phyloP scores from a whole-genome alignment of 1,140 invertebrate genomes.

The Medauroidea extradentata region DNA sequence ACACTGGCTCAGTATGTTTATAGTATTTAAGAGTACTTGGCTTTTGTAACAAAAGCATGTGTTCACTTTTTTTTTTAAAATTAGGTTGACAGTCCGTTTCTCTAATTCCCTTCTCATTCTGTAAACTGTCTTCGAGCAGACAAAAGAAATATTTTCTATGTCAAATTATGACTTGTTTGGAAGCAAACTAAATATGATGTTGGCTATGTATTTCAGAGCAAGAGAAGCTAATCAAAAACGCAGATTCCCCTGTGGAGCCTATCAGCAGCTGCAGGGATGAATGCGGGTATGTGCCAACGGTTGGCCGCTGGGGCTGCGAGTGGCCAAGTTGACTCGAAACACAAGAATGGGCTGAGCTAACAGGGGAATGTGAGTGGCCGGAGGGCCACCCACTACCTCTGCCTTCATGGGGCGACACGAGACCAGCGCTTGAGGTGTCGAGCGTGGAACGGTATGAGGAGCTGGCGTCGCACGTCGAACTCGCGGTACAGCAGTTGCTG shows the following conservation, averaged over 20 bases:
- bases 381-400: constrained; percentile 60
- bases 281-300: constrained; percentile 63
- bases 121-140: neutral
- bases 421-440: constrained; percentile 49
- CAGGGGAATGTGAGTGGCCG: constrained; percentile 48
- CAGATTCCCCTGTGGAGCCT: constrained; percentile 52
- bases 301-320: constrained; percentile 80
- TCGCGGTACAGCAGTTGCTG: constrained; percentile 67
- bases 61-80: too few relatives aligned
- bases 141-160: neutral
- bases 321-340: constrained; percentile 89
- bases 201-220: neutral
- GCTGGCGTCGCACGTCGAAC: constrained; percentile 68
- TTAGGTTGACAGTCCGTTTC: too few relatives aligned
- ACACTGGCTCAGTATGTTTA: too few relatives aligned
- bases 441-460: constrained; percentile 71
- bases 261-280: constrained; percentile 56
- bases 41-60: too few relatives aligned
- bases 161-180: neutral
- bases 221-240: constrained; percentile 50
- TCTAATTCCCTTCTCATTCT: too few relatives aligned
- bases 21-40: too few relatives aligned
- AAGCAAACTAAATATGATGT: neutral
- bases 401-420: constrained; percentile 55
- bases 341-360: constrained; percentile 48